Evolutionary conservation across 2,888 invertebrate genomes (phyloP).

Genomic region (Mycalesis mineus): DNA sequence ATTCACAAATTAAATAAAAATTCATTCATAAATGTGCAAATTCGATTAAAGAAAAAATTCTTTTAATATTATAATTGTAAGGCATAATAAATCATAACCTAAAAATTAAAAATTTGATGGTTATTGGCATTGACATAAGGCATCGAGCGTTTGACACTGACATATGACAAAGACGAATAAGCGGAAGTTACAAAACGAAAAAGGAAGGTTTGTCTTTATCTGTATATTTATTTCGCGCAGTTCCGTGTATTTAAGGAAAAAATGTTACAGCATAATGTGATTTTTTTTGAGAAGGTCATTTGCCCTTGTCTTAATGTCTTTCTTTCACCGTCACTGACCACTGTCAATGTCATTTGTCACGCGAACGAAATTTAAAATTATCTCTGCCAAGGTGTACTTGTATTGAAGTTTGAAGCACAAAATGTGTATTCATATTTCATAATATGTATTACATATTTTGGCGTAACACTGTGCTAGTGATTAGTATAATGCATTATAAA

Average conservation of each 20-base stretch:
- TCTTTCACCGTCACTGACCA: too few relatives aligned
- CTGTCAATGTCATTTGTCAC: background rate
- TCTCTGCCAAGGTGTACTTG: background rate
- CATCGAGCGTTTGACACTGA: background rate
- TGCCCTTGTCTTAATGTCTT: background rate
- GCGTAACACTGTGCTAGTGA: conserved; percentile 14
- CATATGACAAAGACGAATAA: too few relatives aligned
- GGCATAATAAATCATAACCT: background rate
- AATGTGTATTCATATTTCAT: conserved; percentile 19
- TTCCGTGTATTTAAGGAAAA: too few relatives aligned
- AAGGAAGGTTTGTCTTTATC: too few relatives aligned
- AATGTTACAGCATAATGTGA: too few relatives aligned
- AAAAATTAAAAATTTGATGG: background rate
- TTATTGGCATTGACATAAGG: too few relatives aligned
- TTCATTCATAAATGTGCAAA: too few relatives aligned
- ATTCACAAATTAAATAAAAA: background rate
- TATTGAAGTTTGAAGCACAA: conserved; percentile 3
- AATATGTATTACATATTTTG: conserved; percentile 14
- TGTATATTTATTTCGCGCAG: too few relatives aligned
- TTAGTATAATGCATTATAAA: conserved; percentile 17
- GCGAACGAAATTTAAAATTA: background rate
- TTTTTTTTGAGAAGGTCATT: too few relatives aligned
- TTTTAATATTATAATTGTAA: too few relatives aligned
- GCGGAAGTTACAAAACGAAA: too few relatives aligned
- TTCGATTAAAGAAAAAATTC: too few relatives aligned